phyloP scores from a whole-genome alignment of 2,113 vertebrate species.

The Corydoras maculifer region DNA sequence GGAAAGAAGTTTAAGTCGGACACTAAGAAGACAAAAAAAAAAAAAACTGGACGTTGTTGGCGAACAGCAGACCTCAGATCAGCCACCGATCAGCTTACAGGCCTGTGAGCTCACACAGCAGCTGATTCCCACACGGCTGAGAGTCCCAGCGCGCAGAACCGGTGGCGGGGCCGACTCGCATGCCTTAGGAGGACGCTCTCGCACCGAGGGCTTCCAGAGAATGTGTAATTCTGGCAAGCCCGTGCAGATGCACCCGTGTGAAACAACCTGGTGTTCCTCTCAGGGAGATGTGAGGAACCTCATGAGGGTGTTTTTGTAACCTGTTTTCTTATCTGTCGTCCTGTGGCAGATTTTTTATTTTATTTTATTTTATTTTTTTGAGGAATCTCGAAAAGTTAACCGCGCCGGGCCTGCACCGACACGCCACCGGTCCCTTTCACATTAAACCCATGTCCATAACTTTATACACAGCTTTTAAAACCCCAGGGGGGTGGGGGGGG shows the following conservation, averaged over 20 bases:
- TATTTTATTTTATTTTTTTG: not conserved
- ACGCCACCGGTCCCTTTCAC: not conserved
- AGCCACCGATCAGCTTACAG: not conserved
- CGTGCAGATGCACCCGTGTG: not conserved
- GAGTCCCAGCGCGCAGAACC: not conserved
- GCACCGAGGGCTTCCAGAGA: slow-evolving; percentile 1
- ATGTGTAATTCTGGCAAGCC: slow-evolving; percentile 5
- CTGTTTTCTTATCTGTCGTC: slow-evolving; percentile 14
- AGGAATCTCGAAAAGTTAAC: not conserved
- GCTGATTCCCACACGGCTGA: slow-evolving; percentile 7
- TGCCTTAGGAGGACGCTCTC: not conserved
- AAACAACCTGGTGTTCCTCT: slow-evolving; percentile 13
- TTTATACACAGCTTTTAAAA: not conserved
- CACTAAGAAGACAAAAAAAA: too few relatives aligned
- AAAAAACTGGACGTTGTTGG: too few relatives aligned
- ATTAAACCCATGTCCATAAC: not conserved
- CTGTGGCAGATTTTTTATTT: not conserved
- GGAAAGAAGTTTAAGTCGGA: too few relatives aligned
- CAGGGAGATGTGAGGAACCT: not conserved
- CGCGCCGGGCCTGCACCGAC: slow-evolving; percentile 9
- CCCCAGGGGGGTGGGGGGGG: too few relatives aligned
- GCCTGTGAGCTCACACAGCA: not conserved
- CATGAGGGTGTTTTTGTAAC: slow-evolving; percentile 10
- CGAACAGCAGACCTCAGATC: too few relatives aligned
- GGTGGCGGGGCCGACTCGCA: not conserved